Percentiles rank a stretch among this genome's conserved stretches.
Evolutionary conservation across 2,113 vertebrate genomes (phyloP).

Genomic region (Eolophus roseicapilla): DNA sequence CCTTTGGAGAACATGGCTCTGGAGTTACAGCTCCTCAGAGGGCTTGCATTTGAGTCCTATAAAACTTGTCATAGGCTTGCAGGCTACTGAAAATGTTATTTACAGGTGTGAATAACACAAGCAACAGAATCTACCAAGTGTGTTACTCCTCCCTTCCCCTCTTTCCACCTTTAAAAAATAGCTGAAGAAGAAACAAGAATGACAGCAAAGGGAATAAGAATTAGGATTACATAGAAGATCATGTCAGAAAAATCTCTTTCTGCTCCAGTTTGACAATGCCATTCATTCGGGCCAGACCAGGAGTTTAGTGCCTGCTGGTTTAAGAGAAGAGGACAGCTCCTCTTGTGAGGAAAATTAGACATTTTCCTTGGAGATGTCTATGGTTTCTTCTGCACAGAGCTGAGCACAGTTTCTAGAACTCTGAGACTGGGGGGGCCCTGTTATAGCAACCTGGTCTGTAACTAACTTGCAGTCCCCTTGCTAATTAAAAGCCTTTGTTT

Average conservation of each 20-base stretch:
- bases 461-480: not conserved
- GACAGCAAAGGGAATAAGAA: not conserved
- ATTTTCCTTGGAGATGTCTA: not conserved
- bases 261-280: not conserved
- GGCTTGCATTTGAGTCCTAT: not conserved
- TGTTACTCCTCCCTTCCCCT: not conserved
- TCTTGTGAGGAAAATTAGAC: not conserved
- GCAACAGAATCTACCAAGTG: not conserved
- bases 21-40: slow-evolving; percentile 27
- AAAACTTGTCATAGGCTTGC: not conserved
- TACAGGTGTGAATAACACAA: not conserved
- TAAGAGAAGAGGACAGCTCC: not conserved
- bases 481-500: slow-evolving; percentile 3
- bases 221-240: not conserved
- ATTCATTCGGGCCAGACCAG: not conserved
- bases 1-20: not conserved
- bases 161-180: not conserved
- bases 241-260: not conserved
- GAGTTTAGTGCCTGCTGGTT: not conserved
- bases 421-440: not conserved
- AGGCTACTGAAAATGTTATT: slow-evolving; percentile 42
- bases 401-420: not conserved
- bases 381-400: not conserved
- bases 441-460: not conserved
- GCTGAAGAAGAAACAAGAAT: not conserved